These are phyloP conservation scores for Thymallus thymallus DNA, from an alignment of 2,113 vertebrate species.

Conservation along the genomic window DNA sequence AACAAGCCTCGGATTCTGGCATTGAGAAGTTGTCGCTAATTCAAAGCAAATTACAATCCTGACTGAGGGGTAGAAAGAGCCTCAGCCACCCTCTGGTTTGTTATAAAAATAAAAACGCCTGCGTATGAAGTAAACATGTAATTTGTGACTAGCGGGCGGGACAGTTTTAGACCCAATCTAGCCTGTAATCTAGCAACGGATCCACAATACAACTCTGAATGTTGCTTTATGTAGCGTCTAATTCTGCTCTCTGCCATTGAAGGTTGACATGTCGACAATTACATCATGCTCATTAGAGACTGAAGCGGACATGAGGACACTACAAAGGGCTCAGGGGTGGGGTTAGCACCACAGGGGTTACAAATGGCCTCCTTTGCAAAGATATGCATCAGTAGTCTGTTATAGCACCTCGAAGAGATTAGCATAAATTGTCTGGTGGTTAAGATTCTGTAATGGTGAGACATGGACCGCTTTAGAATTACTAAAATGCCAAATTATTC, in stretches of 20 bases:
- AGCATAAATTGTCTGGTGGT: not conserved
- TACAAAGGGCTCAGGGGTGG: slow-evolving; percentile 3
- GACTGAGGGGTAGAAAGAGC: slow-evolving; percentile 40
- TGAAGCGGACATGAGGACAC: slow-evolving; percentile 11
- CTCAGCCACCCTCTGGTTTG: slow-evolving; percentile 49
- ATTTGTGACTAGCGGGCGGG: slow-evolving; percentile 63
- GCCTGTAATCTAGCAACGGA: slow-evolving; percentile 58
- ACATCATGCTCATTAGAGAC: slow-evolving; percentile 20
- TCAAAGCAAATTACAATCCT: slow-evolving; percentile 64
- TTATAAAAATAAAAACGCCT: slow-evolving; percentile 55
- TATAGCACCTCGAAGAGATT: not conserved
- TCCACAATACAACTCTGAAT: slow-evolving; percentile 26
- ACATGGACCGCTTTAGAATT: not conserved
- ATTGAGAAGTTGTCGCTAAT: slow-evolving; percentile 43
- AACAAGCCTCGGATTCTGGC: slow-evolving; percentile 58
- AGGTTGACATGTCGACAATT: slow-evolving; percentile 12
- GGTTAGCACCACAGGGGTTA: not conserved
- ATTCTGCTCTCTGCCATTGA: slow-evolving; percentile 36
- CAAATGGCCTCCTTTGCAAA: not conserved
- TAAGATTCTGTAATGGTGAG: not conserved
- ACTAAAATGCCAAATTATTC: slow-evolving; percentile 1
- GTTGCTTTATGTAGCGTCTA: slow-evolving; percentile 31
- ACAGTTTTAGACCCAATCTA: slow-evolving; percentile 41
- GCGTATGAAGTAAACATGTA: slow-evolving; percentile 59
- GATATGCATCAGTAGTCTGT: not conserved